A percentile compares a stretch with the other conserved stretches of the same genome.
phyloP scores from a whole-genome alignment of 2,888 invertebrate species.

The Girardia tigrina region DNA sequence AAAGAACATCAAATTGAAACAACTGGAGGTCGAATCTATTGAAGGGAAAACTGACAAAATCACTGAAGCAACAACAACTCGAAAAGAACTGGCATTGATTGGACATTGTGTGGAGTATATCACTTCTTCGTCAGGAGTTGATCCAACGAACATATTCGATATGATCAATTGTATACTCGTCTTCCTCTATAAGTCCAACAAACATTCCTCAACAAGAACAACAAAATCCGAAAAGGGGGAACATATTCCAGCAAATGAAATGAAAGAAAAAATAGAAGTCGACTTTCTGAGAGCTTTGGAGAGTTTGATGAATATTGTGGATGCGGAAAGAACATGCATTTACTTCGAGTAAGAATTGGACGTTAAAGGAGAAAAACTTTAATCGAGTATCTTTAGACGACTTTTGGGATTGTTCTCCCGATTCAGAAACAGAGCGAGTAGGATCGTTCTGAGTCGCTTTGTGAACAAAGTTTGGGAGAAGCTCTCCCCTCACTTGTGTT shows the following conservation, averaged over 20 bases:
- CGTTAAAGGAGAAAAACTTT: no score
- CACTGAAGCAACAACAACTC: neutral
- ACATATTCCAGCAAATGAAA: neutral
- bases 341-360: neutral
- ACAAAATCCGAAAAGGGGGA: neutral
- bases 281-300: neutral
- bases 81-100: neutral
- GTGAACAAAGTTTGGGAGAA: neutral
- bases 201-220: neutral
- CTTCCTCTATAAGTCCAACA: neutral
- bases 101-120: neutral
- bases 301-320: neutral
- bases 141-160: neutral
- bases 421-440: neutral
- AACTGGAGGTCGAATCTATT: neutral
- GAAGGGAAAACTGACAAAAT: no score
- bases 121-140: neutral
- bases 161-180: slow-evolving; percentile 6
- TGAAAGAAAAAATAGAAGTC: slow-evolving; percentile 6
- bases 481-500: neutral
- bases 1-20: neutral
- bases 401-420: neutral
- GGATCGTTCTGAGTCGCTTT: neutral
- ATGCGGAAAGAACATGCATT: neutral
- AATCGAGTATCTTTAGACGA: no score